Evolutionary conservation across 2,888 invertebrate species (phyloP), one percentile per base, ranked within the genome.

Genomic region (Anthophora plumipes): DNA sequence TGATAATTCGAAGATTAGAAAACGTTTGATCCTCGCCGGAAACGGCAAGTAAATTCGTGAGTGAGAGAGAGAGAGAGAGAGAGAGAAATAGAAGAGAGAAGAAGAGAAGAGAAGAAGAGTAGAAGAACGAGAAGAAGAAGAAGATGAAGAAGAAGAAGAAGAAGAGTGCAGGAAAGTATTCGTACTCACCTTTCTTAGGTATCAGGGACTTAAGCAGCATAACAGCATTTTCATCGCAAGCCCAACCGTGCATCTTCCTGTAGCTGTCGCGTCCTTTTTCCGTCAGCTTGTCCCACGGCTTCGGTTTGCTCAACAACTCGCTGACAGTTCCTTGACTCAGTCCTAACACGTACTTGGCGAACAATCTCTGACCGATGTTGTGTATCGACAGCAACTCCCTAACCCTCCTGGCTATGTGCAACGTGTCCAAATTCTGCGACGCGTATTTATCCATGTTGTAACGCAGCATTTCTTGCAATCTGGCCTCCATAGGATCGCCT

Each of bases 181-280:
- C 52, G 92, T 91, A 94, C 96, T 96, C 96, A 98, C 98, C 98
- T 98, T 98, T 98, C 95, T 98, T 98, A 93, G 98, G 98, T 95
- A 99, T 98, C 93, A 99, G 97, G 88, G 98, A 98, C 94, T 99
- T 99, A 94, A 99, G 96, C 90, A 99, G 96, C 95, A 98, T 96
- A 91, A 99, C 98, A 91, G 99, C 99, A 91, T 97, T 97, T 93
- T 99, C 99, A 94, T 99, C 99, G 94, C 97, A 97, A 88, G 99
- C 98, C 99, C 99, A 99, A 91, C 98, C 98, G 94, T 99, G 98
- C 98, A 99, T 99, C 94, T 99, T 99, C 92, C 99, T 95, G 94
- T 99, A 99, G 90, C 99, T 99, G 95, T 99, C 99, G 73, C 99
- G 95, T 48, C 99, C 99, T 94, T 99, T 99, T 94, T 99, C 99